Conservation (phyloP, 2,113 vertebrate genomes). For the Podiceps cristatus region DNA sequence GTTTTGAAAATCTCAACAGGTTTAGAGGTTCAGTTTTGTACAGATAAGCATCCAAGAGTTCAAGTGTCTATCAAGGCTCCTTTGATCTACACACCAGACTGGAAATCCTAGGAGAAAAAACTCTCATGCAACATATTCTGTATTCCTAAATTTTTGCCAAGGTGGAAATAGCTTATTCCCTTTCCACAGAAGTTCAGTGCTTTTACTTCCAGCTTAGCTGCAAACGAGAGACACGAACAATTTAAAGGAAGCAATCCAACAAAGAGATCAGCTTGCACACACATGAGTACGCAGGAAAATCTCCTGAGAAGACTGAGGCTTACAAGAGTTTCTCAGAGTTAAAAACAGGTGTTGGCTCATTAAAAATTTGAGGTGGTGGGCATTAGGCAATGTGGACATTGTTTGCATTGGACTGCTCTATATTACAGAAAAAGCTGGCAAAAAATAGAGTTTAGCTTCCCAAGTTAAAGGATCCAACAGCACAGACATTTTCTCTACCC, state of each 20-base stretch:
- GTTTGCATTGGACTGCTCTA: not conserved
- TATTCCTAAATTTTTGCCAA: not conserved
- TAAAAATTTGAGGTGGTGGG: not conserved
- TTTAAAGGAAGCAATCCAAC: not conserved
- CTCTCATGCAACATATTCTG: not conserved
- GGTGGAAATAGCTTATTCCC: not conserved
- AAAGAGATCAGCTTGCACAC: not conserved
- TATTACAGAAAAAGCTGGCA: not conserved
- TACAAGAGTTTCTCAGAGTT: not conserved
- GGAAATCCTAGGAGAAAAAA: not conserved
- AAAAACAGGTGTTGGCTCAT: not conserved
- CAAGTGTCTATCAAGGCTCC: not conserved
- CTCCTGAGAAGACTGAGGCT: not conserved
- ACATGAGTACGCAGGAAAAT: accelerated
- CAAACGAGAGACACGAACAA: not conserved
- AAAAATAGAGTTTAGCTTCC: not conserved
- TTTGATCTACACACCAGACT: slow-evolving; percentile 24
- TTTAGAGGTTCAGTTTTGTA: not conserved
- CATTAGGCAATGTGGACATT: not conserved
- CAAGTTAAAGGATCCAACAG: not conserved
- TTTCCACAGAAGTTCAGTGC: not conserved
- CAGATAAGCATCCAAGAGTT: not conserved
- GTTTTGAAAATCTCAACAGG: not conserved
- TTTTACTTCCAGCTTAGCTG: not conserved
- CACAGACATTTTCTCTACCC: not conserved